These are phyloP conservation scores for Streptopelia turtur DNA, from an alignment of 2,797 vertebrate genomes.

Conservation along the genomic window DNA sequence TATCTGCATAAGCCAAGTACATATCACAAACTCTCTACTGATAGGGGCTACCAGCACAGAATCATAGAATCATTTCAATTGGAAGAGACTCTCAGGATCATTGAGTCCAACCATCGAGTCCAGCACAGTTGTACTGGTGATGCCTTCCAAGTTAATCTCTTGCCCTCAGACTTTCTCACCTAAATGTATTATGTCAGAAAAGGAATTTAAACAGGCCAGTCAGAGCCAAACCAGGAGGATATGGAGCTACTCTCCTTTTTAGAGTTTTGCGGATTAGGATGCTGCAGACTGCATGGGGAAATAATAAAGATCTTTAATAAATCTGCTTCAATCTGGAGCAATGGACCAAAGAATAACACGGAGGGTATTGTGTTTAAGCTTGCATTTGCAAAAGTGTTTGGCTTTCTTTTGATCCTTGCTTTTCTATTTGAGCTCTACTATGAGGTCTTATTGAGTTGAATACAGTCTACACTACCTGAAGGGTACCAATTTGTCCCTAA, in stretches of 20 bases:
- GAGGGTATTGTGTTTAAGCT: background rate
- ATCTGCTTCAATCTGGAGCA: background rate
- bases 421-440: background rate
- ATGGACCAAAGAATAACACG: background rate
- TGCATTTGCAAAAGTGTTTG: background rate
- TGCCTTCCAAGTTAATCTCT: background rate
- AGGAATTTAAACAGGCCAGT: background rate
- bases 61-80: too few species aligned
- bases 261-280: background rate
- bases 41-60: background rate
- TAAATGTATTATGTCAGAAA: background rate
- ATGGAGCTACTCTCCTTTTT: background rate
- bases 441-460: background rate
- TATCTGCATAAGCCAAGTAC: background rate
- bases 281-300: background rate
- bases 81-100: too few species aligned
- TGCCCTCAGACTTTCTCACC: background rate
- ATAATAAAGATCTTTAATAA: background rate
- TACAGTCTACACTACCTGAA: background rate
- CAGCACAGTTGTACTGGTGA: background rate
- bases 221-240: background rate
- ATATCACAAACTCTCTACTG: background rate
- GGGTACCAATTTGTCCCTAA: background rate
- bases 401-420: background rate
- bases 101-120: background rate